phyloP scores from a whole-genome alignment of 2,888 invertebrate genomes.

The Lycophotia porphyrea region DNA sequence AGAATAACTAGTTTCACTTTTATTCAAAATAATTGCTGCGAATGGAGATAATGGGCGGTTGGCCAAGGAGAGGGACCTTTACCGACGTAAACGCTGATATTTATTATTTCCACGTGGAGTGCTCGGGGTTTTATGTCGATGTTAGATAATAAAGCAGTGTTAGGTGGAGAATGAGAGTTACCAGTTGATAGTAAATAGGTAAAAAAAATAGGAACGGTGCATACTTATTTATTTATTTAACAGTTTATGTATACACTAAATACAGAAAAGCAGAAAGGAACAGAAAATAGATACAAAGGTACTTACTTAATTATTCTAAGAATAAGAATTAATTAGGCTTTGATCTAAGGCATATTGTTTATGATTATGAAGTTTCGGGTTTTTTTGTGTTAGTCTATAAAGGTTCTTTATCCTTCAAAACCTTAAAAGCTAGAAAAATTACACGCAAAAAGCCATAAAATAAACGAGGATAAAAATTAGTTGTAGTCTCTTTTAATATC shows the following conservation, averaged over 20 bases:
- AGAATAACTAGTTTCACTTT: slow-evolving; percentile 39
- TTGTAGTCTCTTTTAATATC: background rate
- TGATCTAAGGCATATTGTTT: background rate
- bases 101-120: slow-evolving; percentile 52
- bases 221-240: background rate
- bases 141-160: slow-evolving; percentile 28
- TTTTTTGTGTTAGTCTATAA: background rate
- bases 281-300: too few species aligned
- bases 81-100: slow-evolving; percentile 35
- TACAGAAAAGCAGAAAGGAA: too few species aligned
- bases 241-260: too few species aligned
- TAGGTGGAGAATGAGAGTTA: background rate
- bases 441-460: background rate
- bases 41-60: slow-evolving; percentile 22
- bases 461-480: slow-evolving; percentile 3
- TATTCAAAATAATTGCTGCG: slow-evolving; percentile 46
- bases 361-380: background rate
- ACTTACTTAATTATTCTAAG: background rate
- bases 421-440: background rate
- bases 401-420: background rate
- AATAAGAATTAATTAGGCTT: background rate
- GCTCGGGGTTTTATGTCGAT: slow-evolving; percentile 26
- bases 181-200: slow-evolving; percentile 12
- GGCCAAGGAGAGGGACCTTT: slow-evolving; percentile 13
- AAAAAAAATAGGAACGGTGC: background rate